These are phyloP conservation scores for Macroglossus sobrinus DNA, from an alignment of 2,113 vertebrate species.

Conservation along the genomic window DNA sequence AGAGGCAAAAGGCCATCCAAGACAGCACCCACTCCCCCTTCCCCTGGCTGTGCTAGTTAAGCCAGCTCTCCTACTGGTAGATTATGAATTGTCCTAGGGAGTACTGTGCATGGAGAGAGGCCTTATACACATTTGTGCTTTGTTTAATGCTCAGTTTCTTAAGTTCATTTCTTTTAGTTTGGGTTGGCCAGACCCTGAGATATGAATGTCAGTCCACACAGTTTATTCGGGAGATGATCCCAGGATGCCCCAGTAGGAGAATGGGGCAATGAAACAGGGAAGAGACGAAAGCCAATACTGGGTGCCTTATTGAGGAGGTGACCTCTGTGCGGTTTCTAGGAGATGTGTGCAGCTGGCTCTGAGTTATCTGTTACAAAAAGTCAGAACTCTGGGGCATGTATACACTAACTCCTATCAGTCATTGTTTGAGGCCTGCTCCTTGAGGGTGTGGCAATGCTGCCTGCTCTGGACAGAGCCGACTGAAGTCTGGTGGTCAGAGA, in stretches of 20 bases:
- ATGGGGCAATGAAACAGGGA: neutral
- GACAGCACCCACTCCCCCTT: fast-evolving
- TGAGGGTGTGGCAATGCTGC: neutral
- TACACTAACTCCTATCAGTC: neutral
- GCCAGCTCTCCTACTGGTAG: neutral
- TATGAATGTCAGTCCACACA: neutral
- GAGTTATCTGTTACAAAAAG: neutral
- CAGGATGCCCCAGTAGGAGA: neutral
- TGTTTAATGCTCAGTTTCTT: neutral
- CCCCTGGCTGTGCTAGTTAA: neutral
- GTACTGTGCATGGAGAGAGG: neutral
- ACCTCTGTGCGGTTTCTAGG: neutral
- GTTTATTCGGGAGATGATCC: neutral
- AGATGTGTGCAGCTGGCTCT: neutral
- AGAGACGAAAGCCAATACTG: neutral
- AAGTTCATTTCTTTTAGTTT: neutral
- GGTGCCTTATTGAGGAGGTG: neutral
- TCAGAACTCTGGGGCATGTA: neutral
- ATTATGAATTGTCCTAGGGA: neutral
- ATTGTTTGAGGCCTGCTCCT: neutral
- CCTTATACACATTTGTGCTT: neutral
- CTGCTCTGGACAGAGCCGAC: neutral
- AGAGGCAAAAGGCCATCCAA: neutral
- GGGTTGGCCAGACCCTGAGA: neutral
- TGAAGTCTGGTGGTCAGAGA: neutral